Percentiles rank a stretch among this genome's conserved stretches.
These are phyloP conservation scores for Drosophila mimetica DNA, from an alignment of 2,888 invertebrate species.

Conservation along the genomic window DNA sequence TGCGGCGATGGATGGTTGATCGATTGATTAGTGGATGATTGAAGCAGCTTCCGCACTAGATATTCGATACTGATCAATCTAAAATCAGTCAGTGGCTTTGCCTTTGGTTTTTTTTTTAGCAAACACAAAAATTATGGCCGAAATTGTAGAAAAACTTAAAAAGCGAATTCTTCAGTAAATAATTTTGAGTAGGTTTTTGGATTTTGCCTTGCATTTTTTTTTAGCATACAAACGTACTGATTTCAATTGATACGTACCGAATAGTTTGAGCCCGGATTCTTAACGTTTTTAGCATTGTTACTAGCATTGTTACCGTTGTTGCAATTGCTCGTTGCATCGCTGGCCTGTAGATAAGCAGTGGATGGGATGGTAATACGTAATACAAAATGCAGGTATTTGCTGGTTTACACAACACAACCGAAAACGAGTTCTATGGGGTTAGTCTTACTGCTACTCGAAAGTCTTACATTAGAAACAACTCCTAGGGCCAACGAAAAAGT, in stretches of 20 bases:
- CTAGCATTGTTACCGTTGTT: conserved; percentile 73
- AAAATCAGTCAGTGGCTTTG: conserved; percentile 82
- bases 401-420: conserved; percentile 56
- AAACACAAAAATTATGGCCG: conserved; percentile 55
- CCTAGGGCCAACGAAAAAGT: conserved; percentile 6
- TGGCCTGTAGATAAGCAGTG: conserved; percentile 85
- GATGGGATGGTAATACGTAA: conserved; percentile 81
- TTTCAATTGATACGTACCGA: conserved; percentile 85
- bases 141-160: conserved; percentile 43
- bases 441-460: conserved; percentile 46
- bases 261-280: conserved; percentile 85
- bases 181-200: conserved; percentile 33
- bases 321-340: conserved; percentile 84
- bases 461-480: conserved; percentile 12
- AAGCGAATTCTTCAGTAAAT: conserved; percentile 26
- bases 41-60: conserved; percentile 46
- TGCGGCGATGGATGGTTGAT: conserved; percentile 23
- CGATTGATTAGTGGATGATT: conserved; percentile 22
- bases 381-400: conserved; percentile 52
- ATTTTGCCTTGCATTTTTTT: conserved; percentile 21
- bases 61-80: conserved; percentile 85
- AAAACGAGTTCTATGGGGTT: conserved; percentile 47
- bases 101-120: conserved; percentile 23
- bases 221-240: conserved; percentile 75
- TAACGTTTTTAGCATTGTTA: conserved; percentile 84